phyloP scores from a whole-genome alignment of 2,888 invertebrate genomes.

The Callimorpha dominula region DNA sequence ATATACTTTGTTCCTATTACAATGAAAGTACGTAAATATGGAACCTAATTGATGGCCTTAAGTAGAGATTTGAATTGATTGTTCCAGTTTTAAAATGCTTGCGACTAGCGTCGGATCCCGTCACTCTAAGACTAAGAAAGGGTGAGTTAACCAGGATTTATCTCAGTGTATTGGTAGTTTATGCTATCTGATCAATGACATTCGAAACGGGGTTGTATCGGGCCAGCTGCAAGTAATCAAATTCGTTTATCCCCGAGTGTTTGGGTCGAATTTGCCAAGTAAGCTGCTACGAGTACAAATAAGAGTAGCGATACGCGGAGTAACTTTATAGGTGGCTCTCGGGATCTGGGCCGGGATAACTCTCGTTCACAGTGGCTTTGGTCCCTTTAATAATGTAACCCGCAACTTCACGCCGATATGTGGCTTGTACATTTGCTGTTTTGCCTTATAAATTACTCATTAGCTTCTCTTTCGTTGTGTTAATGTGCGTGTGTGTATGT shows the following conservation, averaged over 20 bases:
- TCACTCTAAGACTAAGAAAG: constrained; percentile 96
- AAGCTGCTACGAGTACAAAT: constrained; percentile 67
- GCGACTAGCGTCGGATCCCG: constrained; percentile 95
- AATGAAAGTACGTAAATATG: constrained; percentile 16
- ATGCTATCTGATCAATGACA: constrained; percentile 58
- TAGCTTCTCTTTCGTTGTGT: constrained; percentile 35
- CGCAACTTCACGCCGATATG: constrained; percentile 27
- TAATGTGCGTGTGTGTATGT: constrained; percentile 31
- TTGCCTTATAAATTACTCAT: constrained; percentile 28
- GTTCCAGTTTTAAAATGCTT: constrained; percentile 97
- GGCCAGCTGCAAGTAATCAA: constrained; percentile 71
- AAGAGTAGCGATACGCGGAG: constrained; percentile 68
- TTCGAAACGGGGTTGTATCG: constrained; percentile 51
- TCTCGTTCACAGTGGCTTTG: constrained; percentile 69
- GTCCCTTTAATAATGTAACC: constrained; percentile 69
- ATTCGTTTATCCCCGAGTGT: constrained; percentile 73
- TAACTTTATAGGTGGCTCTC: constrained; percentile 75
- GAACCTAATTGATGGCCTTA: constrained; percentile 14
- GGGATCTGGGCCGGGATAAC: constrained; percentile 68
- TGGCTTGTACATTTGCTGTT: constrained; percentile 28
- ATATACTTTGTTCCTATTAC: constrained; percentile 47
- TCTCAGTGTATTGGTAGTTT: constrained; percentile 39
- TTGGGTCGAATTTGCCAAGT: constrained; percentile 69
- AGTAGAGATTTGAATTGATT: constrained; percentile 55
- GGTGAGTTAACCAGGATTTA: constrained; percentile 87